Evolutionary conservation across 30 jellyfish, hydroid and myxozoan species (phyloP).

Genomic region (Aurelia coerulea): DNA sequence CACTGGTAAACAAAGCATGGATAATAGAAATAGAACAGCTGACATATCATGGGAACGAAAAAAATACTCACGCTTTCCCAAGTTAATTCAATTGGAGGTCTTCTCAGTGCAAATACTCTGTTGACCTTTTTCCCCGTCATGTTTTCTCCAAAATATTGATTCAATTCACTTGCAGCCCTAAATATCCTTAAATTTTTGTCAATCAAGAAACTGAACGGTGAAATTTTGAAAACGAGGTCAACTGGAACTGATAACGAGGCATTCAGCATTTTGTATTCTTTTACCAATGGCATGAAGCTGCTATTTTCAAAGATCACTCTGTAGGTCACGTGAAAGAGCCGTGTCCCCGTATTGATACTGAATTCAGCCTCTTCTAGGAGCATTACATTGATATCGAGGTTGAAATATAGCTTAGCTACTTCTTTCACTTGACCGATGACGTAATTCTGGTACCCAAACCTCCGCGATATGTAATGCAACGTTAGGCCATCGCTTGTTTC

Average conservation of each 20-base stretch:
- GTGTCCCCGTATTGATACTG: neutral
- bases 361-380: slow-evolving; percentile 43
- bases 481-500: slow-evolving; percentile 66
- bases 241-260: slow-evolving; percentile 34
- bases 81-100: slow-evolving; percentile 57
- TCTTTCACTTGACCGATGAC: slow-evolving; percentile 77
- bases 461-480: slow-evolving; percentile 60
- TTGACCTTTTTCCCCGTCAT: slow-evolving; percentile 56
- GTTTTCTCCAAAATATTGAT: slow-evolving; percentile 58
- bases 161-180: slow-evolving; percentile 47
- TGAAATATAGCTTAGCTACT: slow-evolving; percentile 36
- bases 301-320: slow-evolving; percentile 54
- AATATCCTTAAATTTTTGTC: slow-evolving; percentile 40
- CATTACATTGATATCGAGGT: slow-evolving; percentile 44
- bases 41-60: neutral
- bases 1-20: neutral
- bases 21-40: neutral
- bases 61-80: slow-evolving; percentile 50
- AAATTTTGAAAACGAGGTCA: slow-evolving; percentile 46
- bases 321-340: slow-evolving; percentile 44
- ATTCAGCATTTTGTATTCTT: slow-evolving; percentile 14
- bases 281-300: slow-evolving; percentile 43
- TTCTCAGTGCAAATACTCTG: slow-evolving; percentile 35
- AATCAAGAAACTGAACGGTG: slow-evolving; percentile 66
- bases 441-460: slow-evolving; percentile 63